Evolutionary conservation across 2,113 vertebrate species (phyloP).

Genomic region (Melanerpes aurifrons): DNA sequence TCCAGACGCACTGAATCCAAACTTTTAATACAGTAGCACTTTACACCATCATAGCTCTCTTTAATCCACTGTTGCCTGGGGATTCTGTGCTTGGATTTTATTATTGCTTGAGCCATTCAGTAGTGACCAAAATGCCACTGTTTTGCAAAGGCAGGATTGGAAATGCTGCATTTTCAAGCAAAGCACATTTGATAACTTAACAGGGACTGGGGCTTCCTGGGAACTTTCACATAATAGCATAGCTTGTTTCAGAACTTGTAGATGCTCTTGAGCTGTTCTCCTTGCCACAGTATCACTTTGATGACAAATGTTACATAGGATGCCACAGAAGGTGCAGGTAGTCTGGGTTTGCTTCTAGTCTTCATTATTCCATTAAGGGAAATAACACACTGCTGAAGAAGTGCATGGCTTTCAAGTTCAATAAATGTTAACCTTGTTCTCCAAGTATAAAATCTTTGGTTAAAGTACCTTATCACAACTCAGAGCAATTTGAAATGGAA

Average conservation of each 20-base stretch:
- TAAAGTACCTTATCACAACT: neutral
- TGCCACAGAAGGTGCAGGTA: neutral
- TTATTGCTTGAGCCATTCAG: neutral
- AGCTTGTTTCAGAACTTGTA: neutral
- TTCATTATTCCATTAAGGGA: neutral
- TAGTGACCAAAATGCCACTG: neutral
- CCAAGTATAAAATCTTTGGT: neutral
- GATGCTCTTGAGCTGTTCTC: neutral
- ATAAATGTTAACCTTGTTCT: neutral
- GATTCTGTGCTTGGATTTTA: neutral
- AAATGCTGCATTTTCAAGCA: constrained; percentile 7
- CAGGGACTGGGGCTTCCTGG: neutral
- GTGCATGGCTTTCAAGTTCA: neutral
- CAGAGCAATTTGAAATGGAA: neutral
- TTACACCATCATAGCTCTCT: neutral
- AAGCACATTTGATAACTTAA: constrained; percentile 1
- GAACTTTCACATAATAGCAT: neutral
- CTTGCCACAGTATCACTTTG: neutral
- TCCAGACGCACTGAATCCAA: neutral
- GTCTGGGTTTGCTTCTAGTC: neutral
- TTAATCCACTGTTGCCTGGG: neutral
- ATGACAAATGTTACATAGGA: neutral
- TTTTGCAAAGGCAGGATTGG: neutral
- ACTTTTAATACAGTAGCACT: neutral
- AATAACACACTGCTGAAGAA: neutral